Base-by-base conservation (phyloP, 1,140 invertebrate genomes). In the Acyrthosiphon pisum region DNA sequence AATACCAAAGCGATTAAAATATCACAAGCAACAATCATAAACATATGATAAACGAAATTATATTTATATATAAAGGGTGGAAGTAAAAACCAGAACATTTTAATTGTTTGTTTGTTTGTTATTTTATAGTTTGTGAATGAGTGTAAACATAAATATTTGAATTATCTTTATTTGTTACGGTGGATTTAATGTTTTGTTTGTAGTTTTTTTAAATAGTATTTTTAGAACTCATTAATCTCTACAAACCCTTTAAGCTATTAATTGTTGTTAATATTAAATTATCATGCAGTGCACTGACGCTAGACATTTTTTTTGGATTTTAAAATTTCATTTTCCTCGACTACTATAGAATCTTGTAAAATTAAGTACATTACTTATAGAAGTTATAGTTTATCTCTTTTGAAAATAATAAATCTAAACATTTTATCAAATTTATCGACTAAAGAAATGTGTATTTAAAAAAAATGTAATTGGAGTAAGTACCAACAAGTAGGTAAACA, bases 21-120 rank as follows among this genome's bases (percentile, higher is more conserved):
- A 83, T 83, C 76, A 83, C 76, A 23, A 83, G 76, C 76, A 83
- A 83, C n/a, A 83, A 23, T 8, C 20, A 83, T 37, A 83, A 76
- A 76, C 35, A 84, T 84, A 84, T 84, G 22, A 26, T 44, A 41
- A 84, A 44, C 9, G 3, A 41, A 44, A 44, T 26, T 26, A 11
- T 84, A 26, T 84, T 84, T 37, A 37, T 84, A 37, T 84, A 6
- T 84, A 44, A 44, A 84, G 37, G 8, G 44, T 6, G 23, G 37
- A 26, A 84, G 22, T 44, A 41, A 84, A 84, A 84, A 44, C 23
- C 23, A 44, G 48, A 87, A 48, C 6, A 87, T 46, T 37, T 87
- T 87, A 44, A 44, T 87, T 46, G 41, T 44, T 87, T 30, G 30
- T 84, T 84, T 56, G 56, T 86, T 86, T 46, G 84, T 86, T 87